phyloP scores from a whole-genome alignment of 2,113 vertebrate species.

The Coptodon rendalli region DNA sequence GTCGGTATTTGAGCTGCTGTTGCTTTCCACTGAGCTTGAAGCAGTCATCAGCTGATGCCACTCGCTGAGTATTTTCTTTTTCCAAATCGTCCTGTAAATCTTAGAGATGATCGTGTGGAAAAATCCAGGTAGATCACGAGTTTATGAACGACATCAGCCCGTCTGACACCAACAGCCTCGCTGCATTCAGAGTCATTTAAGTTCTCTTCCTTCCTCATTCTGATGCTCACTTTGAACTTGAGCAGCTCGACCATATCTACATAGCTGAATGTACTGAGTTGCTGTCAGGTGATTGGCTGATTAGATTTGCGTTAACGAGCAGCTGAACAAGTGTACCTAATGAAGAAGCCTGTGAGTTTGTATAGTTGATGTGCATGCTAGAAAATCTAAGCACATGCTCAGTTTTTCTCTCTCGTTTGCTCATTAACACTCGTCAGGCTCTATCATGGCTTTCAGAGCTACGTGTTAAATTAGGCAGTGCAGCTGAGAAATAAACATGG shows the following conservation, averaged over 20 bases:
- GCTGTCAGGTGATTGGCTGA: background rate
- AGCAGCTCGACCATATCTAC: background rate
- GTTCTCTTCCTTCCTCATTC: background rate
- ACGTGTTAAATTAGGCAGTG: background rate
- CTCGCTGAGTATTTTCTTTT: background rate
- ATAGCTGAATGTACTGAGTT: background rate
- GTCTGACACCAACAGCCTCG: background rate
- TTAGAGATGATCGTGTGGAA: fast-evolving
- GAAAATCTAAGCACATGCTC: background rate
- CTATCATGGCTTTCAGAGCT: background rate
- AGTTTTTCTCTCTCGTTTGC: background rate
- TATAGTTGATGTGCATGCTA: background rate
- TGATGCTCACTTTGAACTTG: background rate
- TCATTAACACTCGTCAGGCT: background rate
- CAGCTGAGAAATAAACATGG: background rate
- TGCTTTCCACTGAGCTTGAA: background rate
- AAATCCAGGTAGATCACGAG: background rate
- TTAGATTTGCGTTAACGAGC: background rate
- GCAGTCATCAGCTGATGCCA: background rate
- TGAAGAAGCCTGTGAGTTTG: background rate
- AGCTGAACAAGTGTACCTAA: background rate
- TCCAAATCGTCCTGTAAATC: background rate
- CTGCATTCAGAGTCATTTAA: background rate
- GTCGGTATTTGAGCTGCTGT: background rate
- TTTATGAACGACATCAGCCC: background rate